Evolutionary conservation across 1,140 invertebrate species (phyloP), one percentile per base, ranked within the genome.

Genomic region (Cataglyphis hispanica): DNA sequence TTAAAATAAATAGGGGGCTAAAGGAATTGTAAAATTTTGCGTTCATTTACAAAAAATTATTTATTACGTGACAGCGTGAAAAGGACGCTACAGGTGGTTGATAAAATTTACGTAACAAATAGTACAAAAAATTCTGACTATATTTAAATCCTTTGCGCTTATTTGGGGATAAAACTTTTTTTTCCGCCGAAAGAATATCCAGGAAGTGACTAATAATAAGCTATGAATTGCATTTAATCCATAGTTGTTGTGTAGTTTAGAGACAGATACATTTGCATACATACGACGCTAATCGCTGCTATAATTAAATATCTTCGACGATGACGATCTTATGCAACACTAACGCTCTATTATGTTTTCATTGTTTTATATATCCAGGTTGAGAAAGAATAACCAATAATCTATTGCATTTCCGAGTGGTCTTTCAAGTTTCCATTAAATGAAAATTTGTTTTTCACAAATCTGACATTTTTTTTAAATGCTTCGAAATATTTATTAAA

Each of bases 71-170:
- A 50, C 43, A 8, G 27, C 5, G 2, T 4, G 31, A 40, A 25
- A 46, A 60, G 1, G 25, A 13, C 34, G 74, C 60, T 19, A 78
- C 75, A 78, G 60, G 75, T 66, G 60, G 75, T 78, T 78, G 61
- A 66, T 78, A 50, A 78, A 78, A 78, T 78, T 78, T 50, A 37
- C 31, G 75, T 43, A 50, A 78, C 50, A 78, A 78, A 63, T 46
- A 46, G 31, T 31, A 58, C 16, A 22, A 10, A 58, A 58, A 75
- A 75, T 60, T 5, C 69, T 46, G 53, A 60, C 58, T 25, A 16
- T 60, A 40, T 75, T 75, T 75, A 75, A 50, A 60, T 19, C 16
- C 53, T 75, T 75, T 40, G 53, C 70, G 2, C 46, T 58, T 58
- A n/a, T 5, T 22, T 58, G 1, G 53, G 53, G 46, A 50, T 50